phyloP scores from a whole-genome alignment of 1,140 invertebrate species.

The Holcopasites calliopsidis region DNA sequence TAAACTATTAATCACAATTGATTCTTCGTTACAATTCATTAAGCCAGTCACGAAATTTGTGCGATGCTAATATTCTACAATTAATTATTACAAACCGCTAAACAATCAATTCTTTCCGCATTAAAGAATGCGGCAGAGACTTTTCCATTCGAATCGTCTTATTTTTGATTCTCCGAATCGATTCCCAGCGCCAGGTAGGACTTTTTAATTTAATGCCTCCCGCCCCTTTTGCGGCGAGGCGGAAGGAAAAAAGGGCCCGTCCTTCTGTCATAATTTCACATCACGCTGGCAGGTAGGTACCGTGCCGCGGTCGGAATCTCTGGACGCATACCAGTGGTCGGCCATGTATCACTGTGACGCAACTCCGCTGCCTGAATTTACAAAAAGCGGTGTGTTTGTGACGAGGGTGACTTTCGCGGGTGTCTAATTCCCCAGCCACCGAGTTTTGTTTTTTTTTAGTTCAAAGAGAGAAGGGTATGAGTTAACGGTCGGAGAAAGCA shows the following conservation, averaged over 20 bases:
- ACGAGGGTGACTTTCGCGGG: background rate
- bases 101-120: too few species aligned
- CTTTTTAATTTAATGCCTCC: background rate
- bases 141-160: too few species aligned
- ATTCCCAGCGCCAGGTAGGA: background rate
- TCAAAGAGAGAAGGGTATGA: too few species aligned
- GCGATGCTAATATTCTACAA: too few species aligned
- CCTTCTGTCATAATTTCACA: slow-evolving; percentile 61
- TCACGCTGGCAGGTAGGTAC: slow-evolving; percentile 45
- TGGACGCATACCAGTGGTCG: slow-evolving; percentile 41
- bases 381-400: slow-evolving; percentile 6
- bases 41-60: too few species aligned
- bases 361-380: slow-evolving; percentile 30
- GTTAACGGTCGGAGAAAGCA: too few species aligned
- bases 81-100: too few species aligned
- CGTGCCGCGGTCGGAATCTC: slow-evolving; percentile 53
- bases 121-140: too few species aligned
- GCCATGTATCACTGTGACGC: slow-evolving; percentile 53
- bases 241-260: slow-evolving; percentile 36
- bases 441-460: background rate
- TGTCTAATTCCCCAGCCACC: background rate
- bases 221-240: slow-evolving; percentile 9
- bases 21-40: too few species aligned
- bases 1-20: too few species aligned
- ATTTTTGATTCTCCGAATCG: background rate